Evolutionary conservation across 2,888 invertebrate genomes (phyloP).

Genomic region (Drosophila acutilabella): DNA sequence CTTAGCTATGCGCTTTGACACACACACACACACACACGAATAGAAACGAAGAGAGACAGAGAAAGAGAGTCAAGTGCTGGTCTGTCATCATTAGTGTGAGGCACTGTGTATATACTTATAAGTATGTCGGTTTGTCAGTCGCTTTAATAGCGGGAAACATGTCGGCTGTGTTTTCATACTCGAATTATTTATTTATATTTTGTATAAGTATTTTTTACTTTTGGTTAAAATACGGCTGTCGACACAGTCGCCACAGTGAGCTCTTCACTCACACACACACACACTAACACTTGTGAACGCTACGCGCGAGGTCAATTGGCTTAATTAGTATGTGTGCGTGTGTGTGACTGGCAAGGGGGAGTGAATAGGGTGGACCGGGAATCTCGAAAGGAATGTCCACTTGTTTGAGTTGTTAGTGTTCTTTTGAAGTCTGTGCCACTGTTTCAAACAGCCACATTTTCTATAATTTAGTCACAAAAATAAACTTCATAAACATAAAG

Average conservation of each 20-base stretch:
- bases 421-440: background rate
- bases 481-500: background rate
- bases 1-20: slow-evolving; percentile 64
- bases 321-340: slow-evolving; percentile 75
- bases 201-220: slow-evolving; percentile 42
- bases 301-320: slow-evolving; percentile 75
- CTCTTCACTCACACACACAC: background rate
- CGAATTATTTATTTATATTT: slow-evolving; percentile 58
- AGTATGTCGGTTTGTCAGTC: slow-evolving; percentile 40
- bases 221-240: slow-evolving; percentile 58
- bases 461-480: slow-evolving; percentile 15
- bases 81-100: slow-evolving; percentile 55
- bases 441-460: slow-evolving; percentile 38
- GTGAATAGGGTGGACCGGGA: background rate
- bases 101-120: slow-evolving; percentile 22
- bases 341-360: slow-evolving; percentile 12
- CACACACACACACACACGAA: slow-evolving; percentile 20
- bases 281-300: slow-evolving; percentile 55
- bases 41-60: background rate
- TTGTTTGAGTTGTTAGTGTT: slow-evolving; percentile 6
- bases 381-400: slow-evolving; percentile 23
- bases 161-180: slow-evolving; percentile 37
- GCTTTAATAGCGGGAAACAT: slow-evolving; percentile 33
- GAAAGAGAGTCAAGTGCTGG: slow-evolving; percentile 28
- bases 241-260: slow-evolving; percentile 23